Conservation (phyloP, 1,140 invertebrate species). For the Drosophila elegans region DNA sequence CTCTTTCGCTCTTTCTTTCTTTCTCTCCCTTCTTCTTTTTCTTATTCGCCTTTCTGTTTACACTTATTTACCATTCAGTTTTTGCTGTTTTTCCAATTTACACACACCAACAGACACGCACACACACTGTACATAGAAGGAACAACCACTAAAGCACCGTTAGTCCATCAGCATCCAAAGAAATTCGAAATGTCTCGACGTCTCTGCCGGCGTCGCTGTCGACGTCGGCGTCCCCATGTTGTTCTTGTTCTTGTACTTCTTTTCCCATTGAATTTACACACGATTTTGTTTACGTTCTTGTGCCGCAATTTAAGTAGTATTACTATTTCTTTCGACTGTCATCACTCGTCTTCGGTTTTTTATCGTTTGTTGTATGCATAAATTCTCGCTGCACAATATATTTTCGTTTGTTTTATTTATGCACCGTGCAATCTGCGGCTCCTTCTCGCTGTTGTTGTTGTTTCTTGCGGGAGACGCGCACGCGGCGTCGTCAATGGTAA, state of each 20-base stretch:
- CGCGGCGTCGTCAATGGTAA: constrained; percentile 8
- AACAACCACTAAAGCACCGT: constrained; percentile 32
- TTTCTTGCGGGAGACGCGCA: constrained; percentile 8
- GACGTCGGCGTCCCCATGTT: constrained; percentile 1
- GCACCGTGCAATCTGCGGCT: constrained; percentile 2
- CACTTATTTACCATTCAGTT: constrained; percentile 32
- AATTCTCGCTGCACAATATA: not conserved
- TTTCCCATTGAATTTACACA: constrained; percentile 15
- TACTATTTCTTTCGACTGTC: constrained; percentile 17
- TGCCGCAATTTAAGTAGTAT: constrained; percentile 4
- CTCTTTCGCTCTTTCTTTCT: not conserved
- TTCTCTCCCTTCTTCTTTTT: not conserved
- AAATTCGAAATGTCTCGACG: constrained; percentile 32
- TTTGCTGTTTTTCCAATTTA: constrained; percentile 26
- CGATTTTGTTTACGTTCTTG: constrained; percentile 45
- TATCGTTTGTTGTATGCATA: not conserved
- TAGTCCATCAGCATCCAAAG: constrained; percentile 49
- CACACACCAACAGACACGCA: constrained; percentile 6
- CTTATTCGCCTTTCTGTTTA: constrained; percentile 16
- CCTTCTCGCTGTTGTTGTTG: not conserved
- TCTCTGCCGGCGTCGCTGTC: constrained; percentile 8
- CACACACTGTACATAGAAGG: constrained; percentile 2
- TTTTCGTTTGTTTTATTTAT: constrained; percentile 18
- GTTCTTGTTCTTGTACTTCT: constrained; percentile 20
- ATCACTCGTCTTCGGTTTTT: not conserved